Evolutionary conservation across 2,888 invertebrate genomes (phyloP), one percentile per base, ranked within the genome.

Genomic region (Lasius fuliginosus): DNA sequence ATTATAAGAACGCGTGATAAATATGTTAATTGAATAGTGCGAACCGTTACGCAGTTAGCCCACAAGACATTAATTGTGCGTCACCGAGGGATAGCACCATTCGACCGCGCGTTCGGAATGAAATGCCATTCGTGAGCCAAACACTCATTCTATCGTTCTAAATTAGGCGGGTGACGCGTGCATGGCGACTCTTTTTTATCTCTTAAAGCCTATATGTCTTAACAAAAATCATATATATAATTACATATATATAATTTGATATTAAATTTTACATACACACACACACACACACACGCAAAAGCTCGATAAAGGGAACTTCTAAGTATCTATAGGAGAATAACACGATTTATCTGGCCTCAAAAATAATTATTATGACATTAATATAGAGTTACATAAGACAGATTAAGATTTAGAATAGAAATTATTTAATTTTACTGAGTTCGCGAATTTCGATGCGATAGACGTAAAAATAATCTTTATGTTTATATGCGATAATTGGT

Each of bases 21-120:
- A 90, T 90, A 92, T 92, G 90, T 91, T 90, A 92, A 92, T 92
- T 86, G 86, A 87, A 88, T 87, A 88, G 87, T 73, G 27, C 30
- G 84, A 82, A 92, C 92, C 92, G 92, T 92, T 92, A 92, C 76
- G 56, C 71, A 62, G 53, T 65, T 79, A 53, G 56, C 74, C 49
- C 76, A 83, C 30, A 42, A 82, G 74, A 33, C 71, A 75, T 60
- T 77, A 67, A 81, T 86, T 86, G 64, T 85, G 36, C 56, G 84
- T 58, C 64, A 42, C 64, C 67, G 75, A 27, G 58, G 67, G 27
- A 79, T 65, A 71, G 53, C 86, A 84, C 90, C 77, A 84, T 88
- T 85, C 82, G 62, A 27, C 40, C 49, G 73, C 65, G 83, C 67
- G 53, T 82, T 69, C 65, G 40, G 46, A 42, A 83, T 64, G 83